Evolutionary conservation across 2,797 vertebrate genomes (phyloP).

Genomic region (Falco columbarius): DNA sequence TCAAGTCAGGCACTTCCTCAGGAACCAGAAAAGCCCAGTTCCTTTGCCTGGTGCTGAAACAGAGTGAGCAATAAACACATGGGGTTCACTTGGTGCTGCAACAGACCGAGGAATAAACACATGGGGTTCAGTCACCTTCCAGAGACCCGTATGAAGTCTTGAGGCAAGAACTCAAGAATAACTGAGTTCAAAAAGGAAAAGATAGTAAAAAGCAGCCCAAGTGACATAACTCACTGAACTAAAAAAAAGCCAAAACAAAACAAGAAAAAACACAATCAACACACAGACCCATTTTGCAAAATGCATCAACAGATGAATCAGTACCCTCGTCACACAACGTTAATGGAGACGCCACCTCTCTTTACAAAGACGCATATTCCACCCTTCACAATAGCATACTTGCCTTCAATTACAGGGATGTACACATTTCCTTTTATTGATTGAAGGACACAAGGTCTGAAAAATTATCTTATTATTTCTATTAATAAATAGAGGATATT

Average conservation of each 20-base stretch:
- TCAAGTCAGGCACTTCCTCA: background rate
- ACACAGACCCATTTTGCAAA: background rate
- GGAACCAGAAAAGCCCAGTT: background rate
- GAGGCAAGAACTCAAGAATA: background rate
- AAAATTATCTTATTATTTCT: background rate
- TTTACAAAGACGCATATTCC: background rate
- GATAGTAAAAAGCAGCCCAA: background rate
- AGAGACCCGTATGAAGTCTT: background rate
- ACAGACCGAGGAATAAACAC: background rate
- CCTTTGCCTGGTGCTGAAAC: background rate
- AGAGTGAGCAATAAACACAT: background rate
- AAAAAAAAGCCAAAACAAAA: background rate
- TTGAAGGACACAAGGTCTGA: background rate
- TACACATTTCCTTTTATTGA: background rate
- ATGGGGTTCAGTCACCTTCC: background rate
- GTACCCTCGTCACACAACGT: background rate
- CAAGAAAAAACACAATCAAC: background rate
- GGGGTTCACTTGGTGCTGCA: background rate
- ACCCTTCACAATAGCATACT: background rate
- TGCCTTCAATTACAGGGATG: background rate
- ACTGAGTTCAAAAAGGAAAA: background rate
- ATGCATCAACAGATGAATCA: background rate
- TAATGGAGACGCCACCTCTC: constrained; percentile 17
- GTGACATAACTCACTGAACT: background rate
- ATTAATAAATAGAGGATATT: background rate